phyloP scores from a whole-genome alignment of 2,888 invertebrate genomes.

The Clistopyga incitator region DNA sequence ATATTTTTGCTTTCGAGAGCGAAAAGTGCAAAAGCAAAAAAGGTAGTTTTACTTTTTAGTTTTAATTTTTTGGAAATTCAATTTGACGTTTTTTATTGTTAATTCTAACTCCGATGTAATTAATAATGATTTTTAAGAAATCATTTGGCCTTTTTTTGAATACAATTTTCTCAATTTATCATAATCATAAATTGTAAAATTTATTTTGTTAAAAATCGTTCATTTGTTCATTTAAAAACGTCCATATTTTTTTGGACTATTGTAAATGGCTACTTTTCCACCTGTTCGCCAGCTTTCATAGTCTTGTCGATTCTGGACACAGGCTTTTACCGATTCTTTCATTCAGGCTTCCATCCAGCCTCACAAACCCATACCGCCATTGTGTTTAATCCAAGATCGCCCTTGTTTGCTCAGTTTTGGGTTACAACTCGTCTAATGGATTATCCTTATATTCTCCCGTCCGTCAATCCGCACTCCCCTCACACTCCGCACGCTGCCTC shows the following conservation, averaged over 20 bases:
- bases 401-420: slow-evolving; percentile 83
- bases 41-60: too few relatives aligned
- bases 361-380: slow-evolving; percentile 66
- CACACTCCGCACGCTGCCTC: slow-evolving; percentile 23
- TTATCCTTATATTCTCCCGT: slow-evolving; percentile 80
- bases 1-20: too few relatives aligned
- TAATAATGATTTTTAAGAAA: too few relatives aligned
- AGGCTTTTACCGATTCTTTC: background rate
- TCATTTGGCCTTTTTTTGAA: too few relatives aligned
- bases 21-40: too few relatives aligned
- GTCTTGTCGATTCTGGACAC: background rate
- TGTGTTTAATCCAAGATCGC: slow-evolving; percentile 81
- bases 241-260: background rate
- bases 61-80: too few relatives aligned
- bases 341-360: slow-evolving; percentile 50
- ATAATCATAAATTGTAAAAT: too few relatives aligned
- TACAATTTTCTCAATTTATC: too few relatives aligned
- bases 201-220: background rate
- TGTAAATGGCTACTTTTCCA: slow-evolving; percentile 10
- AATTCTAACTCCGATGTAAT: too few relatives aligned
- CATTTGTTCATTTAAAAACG: background rate
- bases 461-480: slow-evolving; percentile 68
- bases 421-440: slow-evolving; percentile 83
- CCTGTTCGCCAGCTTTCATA: background rate
- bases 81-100: too few relatives aligned